Evolutionary conservation across 92 coral and sea anemone species (phyloP).

Genomic region (Parazoanthus darwini): DNA sequence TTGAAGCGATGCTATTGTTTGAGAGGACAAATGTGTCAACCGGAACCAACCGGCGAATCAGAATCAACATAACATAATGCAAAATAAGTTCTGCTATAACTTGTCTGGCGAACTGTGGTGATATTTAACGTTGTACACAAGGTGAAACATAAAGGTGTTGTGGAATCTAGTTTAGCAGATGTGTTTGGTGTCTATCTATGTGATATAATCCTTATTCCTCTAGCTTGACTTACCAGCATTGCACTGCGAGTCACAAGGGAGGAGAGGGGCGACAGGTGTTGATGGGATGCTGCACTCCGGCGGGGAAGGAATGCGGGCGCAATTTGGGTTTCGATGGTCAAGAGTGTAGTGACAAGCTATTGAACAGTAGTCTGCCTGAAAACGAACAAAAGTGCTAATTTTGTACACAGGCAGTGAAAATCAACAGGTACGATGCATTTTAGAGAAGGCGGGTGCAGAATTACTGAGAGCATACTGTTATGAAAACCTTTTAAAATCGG

Average conservation of each 20-base stretch:
- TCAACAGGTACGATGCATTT: neutral
- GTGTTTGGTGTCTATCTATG: no score
- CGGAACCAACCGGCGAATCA: no score
- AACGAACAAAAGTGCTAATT: neutral
- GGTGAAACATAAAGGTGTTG: no score
- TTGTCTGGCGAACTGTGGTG: no score
- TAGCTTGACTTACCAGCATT: slow-evolving; percentile 68
- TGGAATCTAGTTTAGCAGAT: no score
- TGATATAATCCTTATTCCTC: neutral
- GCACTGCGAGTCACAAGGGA: slow-evolving; percentile 74
- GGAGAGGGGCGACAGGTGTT: slow-evolving; percentile 39
- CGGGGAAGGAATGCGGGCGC: slow-evolving; percentile 63
- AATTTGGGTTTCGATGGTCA: slow-evolving; percentile 61
- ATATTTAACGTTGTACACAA: no score
- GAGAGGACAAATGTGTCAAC: no score
- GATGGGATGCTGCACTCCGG: slow-evolving; percentile 57
- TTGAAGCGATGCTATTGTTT: no score
- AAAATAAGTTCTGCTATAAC: no score
- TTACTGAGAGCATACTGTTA: no score
- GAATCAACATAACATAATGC: no score
- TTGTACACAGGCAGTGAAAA: neutral
- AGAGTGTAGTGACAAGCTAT: slow-evolving; percentile 73
- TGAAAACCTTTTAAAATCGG: no score
- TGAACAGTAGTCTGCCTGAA: slow-evolving; percentile 85
- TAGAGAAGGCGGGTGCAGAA: neutral